These are phyloP conservation scores for Azemiops feae DNA, from an alignment of 2,113 vertebrate species.

Conservation along the genomic window DNA sequence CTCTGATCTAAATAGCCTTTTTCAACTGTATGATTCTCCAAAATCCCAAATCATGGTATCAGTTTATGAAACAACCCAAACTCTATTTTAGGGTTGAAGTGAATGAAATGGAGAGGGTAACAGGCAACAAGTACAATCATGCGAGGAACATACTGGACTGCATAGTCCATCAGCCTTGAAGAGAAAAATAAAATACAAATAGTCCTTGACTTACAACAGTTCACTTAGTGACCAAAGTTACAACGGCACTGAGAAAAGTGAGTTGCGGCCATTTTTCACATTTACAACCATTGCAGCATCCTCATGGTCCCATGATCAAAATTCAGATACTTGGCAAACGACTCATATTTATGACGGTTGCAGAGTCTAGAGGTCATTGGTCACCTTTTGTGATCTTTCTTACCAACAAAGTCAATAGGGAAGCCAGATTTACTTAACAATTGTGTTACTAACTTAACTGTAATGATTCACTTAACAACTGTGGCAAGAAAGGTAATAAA, in stretches of 20 bases:
- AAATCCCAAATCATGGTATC: not conserved
- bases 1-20: not conserved
- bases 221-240: not conserved
- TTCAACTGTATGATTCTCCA: not conserved
- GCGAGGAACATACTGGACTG: not conserved
- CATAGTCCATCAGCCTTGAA: not conserved
- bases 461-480: not conserved
- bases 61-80: not conserved
- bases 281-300: not conserved
- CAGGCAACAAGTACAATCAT: not conserved
- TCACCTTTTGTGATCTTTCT: too few species aligned
- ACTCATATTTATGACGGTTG: too few species aligned
- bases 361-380: too few species aligned
- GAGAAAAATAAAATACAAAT: not conserved
- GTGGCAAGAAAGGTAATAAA: not conserved
- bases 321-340: too few species aligned
- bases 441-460: too few species aligned
- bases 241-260: too few species aligned
- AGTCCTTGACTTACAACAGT: not conserved
- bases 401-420: too few species aligned
- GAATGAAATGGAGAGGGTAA: not conserved
- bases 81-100: not conserved
- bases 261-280: not conserved
- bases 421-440: too few species aligned
- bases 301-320: too few species aligned